phyloP scores from a whole-genome alignment of 2,797 vertebrate species.

The Lagorchestes hirsutus region DNA sequence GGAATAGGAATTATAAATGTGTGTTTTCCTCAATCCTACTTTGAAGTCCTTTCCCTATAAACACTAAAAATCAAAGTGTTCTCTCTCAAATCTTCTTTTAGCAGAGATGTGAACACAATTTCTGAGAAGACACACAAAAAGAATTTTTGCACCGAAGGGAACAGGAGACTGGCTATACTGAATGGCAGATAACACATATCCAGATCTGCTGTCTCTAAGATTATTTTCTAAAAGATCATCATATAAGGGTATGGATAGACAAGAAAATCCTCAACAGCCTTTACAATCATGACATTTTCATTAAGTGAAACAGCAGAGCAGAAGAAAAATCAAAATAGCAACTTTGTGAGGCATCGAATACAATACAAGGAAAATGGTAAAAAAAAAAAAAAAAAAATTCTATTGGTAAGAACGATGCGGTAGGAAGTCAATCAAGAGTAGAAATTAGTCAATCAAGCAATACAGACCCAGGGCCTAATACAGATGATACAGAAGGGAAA shows the following conservation, averaged over 20 bases:
- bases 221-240: background rate
- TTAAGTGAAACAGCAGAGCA: background rate
- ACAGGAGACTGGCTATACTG: background rate
- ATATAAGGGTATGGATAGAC: background rate
- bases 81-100: constrained; percentile 44
- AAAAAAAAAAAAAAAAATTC: background rate
- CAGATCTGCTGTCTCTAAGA: background rate
- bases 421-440: background rate
- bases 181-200: background rate
- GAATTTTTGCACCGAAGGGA: background rate
- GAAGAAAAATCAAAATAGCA: background rate
- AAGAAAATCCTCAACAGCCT: background rate
- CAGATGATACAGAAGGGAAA: background rate
- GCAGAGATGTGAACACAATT: constrained; percentile 28
- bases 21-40: constrained; percentile 29
- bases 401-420: background rate
- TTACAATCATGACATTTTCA: background rate
- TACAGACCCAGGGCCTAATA: background rate
- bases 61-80: constrained; percentile 54
- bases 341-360: background rate
- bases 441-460: background rate
- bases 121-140: background rate
- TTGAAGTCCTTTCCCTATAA: constrained; percentile 41
- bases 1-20: background rate
- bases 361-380: background rate